These are phyloP conservation scores for Drosophila willistoni DNA, from an alignment of 1,140 invertebrate species.

Conservation along the genomic window DNA sequence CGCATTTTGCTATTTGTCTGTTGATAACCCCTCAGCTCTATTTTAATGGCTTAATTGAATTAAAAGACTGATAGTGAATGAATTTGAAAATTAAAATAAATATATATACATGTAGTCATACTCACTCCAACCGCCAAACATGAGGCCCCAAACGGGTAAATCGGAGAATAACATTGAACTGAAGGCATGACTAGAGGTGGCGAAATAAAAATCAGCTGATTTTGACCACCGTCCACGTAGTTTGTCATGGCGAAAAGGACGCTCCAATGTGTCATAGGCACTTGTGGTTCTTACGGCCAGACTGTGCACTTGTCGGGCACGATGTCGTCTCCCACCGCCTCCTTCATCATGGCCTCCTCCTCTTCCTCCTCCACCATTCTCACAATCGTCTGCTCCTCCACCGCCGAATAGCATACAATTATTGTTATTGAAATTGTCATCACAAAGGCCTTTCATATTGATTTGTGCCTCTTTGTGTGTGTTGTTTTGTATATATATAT, in stretches of 20 bases:
- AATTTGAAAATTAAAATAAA: conserved; percentile 35
- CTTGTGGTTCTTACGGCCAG: conserved; percentile 66
- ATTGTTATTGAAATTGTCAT: conserved; percentile 63
- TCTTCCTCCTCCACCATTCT: conserved; percentile 10
- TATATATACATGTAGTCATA: conserved; percentile 16
- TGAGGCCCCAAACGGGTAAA: conserved; percentile 54
- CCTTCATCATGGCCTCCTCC: conserved; percentile 3
- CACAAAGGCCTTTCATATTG: conserved; percentile 74
- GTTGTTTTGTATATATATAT: background rate
- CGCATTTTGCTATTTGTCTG: conserved; percentile 9
- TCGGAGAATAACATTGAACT: conserved; percentile 74
- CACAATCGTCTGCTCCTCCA: conserved; percentile 28
- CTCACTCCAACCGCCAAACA: conserved; percentile 76
- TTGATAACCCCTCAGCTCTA: conserved; percentile 29
- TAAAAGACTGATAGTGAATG: conserved; percentile 10
- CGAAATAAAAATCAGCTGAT: conserved; percentile 76
- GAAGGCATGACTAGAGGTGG: conserved; percentile 72
- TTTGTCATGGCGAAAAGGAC: conserved; percentile 74
- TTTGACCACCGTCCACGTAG: conserved; percentile 73
- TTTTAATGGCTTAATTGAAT: conserved; percentile 59
- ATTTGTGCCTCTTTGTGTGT: background rate
- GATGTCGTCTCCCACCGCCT: conserved; percentile 32
- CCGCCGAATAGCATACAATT: conserved; percentile 65
- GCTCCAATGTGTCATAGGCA: conserved; percentile 73
- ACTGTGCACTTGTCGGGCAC: conserved; percentile 58